A percentile compares a stretch with the other conserved stretches of the same genome.
Evolutionary conservation across 2,888 invertebrate species (phyloP).

Genomic region (Idaea dimidiata): DNA sequence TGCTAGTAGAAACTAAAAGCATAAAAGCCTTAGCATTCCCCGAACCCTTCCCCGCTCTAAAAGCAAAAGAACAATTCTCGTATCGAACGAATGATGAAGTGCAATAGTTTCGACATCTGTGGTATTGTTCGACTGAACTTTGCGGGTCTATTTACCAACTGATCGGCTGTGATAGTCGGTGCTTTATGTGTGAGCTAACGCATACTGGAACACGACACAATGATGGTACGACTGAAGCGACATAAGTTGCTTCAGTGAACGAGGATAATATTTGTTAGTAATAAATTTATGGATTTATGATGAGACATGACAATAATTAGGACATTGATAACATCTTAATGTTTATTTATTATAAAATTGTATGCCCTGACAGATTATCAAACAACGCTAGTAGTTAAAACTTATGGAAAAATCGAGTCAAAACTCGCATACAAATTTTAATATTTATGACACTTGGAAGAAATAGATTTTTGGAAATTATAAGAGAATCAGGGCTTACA

Average conservation of each 20-base stretch:
- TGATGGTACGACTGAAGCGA: constrained; percentile 2
- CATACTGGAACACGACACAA: constrained; percentile 4
- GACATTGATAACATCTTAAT: background rate
- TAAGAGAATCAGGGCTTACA: no score
- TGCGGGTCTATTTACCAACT: constrained; percentile 69
- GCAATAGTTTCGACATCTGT: constrained; percentile 50
- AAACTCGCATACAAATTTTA: no score
- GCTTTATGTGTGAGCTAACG: constrained; percentile 17
- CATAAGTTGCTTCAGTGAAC: no score
- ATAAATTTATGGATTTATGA: no score
- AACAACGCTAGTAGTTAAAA: no score
- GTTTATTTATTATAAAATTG: background rate
- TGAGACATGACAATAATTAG: background rate
- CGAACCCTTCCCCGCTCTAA: constrained; percentile 1
- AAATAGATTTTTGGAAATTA: no score
- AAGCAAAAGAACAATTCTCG: constrained; percentile 4
- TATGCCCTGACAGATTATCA: background rate
- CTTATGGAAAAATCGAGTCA: no score
- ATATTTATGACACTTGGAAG: no score
- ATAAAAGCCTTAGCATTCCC: background rate
- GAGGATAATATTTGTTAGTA: no score
- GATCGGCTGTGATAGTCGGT: constrained; percentile 63
- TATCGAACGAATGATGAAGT: constrained; percentile 26
- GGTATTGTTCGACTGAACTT: constrained; percentile 70
- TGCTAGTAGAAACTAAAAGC: background rate